phyloP scores from a whole-genome alignment of 2,888 invertebrate genomes.

The Noctua janthina region DNA sequence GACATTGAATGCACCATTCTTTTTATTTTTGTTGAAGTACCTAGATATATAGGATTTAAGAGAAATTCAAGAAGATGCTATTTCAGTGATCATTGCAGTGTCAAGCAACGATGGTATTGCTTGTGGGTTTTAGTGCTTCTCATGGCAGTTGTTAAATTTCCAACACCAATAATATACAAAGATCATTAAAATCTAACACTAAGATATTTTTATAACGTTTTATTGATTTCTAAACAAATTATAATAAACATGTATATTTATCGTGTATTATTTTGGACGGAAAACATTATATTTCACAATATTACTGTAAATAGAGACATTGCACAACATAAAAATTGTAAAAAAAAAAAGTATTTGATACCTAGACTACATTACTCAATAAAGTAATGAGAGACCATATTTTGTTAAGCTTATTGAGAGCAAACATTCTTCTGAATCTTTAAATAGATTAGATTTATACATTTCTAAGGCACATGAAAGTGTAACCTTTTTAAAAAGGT shows the following conservation, averaged over 20 bases:
- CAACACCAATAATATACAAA: not conserved
- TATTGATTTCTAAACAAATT: slow-evolving; percentile 48
- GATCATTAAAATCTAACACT: slow-evolving; percentile 6
- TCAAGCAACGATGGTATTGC: not conserved
- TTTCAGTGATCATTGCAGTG: not conserved
- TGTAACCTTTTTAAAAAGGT: not conserved
- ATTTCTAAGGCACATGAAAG: slow-evolving; percentile 20
- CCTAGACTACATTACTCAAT: slow-evolving; percentile 29
- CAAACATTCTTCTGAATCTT: not conserved
- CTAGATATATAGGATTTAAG: not conserved
- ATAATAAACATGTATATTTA: slow-evolving; percentile 38
- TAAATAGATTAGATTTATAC: not conserved
- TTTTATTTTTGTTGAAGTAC: not conserved
- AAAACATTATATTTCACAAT: slow-evolving; percentile 25
- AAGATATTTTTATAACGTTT: slow-evolving; percentile 38
- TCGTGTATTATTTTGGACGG: slow-evolving; percentile 39
- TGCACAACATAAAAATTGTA: slow-evolving; percentile 24
- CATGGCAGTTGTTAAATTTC: not conserved
- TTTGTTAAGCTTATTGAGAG: not conserved
- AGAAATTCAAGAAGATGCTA: not conserved
- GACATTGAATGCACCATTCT: not conserved
- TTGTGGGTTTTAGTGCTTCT: not conserved
- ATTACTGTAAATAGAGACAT: slow-evolving; percentile 7
- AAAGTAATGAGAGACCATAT: slow-evolving; percentile 23
- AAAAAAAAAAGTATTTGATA: not conserved